Evolutionary conservation across 2,113 vertebrate species (phyloP), one percentile per base, ranked within the genome.

Genomic region (Eonycteris spelaea): DNA sequence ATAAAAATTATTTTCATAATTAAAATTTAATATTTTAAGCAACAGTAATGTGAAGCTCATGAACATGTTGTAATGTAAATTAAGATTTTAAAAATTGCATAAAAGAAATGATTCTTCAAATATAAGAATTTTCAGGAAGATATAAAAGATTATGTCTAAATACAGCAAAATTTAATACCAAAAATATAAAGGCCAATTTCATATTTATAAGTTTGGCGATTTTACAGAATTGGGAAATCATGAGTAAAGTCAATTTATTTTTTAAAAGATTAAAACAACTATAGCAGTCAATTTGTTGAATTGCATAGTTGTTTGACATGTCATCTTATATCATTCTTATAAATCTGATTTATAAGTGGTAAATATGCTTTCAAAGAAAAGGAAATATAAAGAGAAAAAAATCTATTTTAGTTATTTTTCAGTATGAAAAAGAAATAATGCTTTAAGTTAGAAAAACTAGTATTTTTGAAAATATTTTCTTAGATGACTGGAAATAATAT

Each of bases 391-490:
- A 71, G 74, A 5, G 74, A 67, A 74, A 86, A 86, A 79, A 94
- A 70, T 67, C 7, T 1, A 38, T 48, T 89, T 78, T 65, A 75
- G 22, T 43, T 88, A 75, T 33, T 45, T 84, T 48, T 61, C 0
- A 70, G 14, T 75, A 74, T 5, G 86, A 78, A 22, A 86, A 30
- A 22, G 15, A 86, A 92, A 71, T 87, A 8, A 38, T 57, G 51
- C 22, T 86, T 86, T 90, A 61, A 71, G 40, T 70, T 90, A 93
- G 61, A 38, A 79, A 93, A 95, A 21, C 38, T 74, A 30, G 75
- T 85, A 51, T 95, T 97, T 88, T 86, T 48, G 51, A 78, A 92
- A 67, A 59, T 65, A 0, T 93, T 92, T 92, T 21, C 38, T 90
- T 80, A 80, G 65, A 82, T 2, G 38, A 51, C 67, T 78, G 19